Base-by-base conservation (phyloP, 2,797 vertebrate genomes). In the Ammospiza maritima region DNA sequence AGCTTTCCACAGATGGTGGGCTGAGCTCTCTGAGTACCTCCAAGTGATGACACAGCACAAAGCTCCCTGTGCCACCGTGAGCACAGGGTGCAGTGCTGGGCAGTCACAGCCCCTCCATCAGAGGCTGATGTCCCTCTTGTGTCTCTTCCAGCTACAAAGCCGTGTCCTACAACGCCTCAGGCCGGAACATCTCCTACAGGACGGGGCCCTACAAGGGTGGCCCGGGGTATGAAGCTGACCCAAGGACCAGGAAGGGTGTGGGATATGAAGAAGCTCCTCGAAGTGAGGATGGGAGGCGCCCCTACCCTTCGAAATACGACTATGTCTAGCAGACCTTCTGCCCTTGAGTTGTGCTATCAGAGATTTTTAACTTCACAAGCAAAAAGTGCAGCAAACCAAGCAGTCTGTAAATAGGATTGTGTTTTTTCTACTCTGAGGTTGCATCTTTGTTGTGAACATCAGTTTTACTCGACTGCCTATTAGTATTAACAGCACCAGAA, bases 241-340 rank as follows among this genome's bases (percentile, higher is more conserved):
- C 51, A 1, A 97, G 96, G 94, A 71, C 54, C 44, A 98, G 97
- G 88, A 98, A 97, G 89, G 96, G 90, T 2, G 23, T 58, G 22
- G 94, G 96, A 20, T 98, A 98, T 5, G 98, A 98, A 11, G 98
- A 98, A 23, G 93, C 89, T 50, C 96, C 97, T 86, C 98, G 93
- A 30, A 98, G 98, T 4, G 97, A 98, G 80, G 98, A 98, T 0
- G 98, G 98, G n/a, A 97, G 94, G 38, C 98, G 97, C 32, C 95
- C 98, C 0, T 98, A 97, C 86, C 98, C 98, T 93, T 97, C 98
- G n/a, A 99, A 98, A 96, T 98, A 98, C 0, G 98, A 99, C 96
- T 99, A 99, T 1, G 99, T 99, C 90, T 99, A 98, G 97, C 50
- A 74, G 56, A 45, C n/a, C 50, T 51, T 17, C 27, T 34, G 45